These are phyloP conservation scores for Emmelina monodactyla DNA, from an alignment of 2,888 invertebrate species.

Conservation along the genomic window DNA sequence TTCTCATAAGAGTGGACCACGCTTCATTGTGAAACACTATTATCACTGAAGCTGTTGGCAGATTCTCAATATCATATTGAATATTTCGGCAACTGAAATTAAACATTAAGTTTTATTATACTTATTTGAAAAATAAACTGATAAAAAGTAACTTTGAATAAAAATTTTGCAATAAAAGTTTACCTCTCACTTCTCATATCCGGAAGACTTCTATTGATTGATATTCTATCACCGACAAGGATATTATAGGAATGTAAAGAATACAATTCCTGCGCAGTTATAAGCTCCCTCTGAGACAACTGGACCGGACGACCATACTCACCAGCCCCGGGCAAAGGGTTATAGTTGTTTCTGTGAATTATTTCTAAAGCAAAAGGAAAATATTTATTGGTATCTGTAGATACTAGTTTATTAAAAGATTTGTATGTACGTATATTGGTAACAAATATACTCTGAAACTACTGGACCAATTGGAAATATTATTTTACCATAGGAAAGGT, in stretches of 20 bases:
- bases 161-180: constrained; percentile 6
- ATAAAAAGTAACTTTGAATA: too few relatives aligned
- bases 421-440: too few relatives aligned
- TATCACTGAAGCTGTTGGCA: constrained; percentile 90
- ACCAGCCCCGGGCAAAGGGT: constrained; percentile 78
- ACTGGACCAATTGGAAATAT: too few relatives aligned
- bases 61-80: constrained; percentile 46
- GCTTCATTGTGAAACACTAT: constrained; percentile 99
- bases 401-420: too few relatives aligned
- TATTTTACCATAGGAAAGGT: too few relatives aligned
- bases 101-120: constrained; percentile 16
- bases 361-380: constrained; percentile 60
- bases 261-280: constrained; percentile 80
- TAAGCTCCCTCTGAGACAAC: constrained; percentile 75
- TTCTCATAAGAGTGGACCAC: constrained; percentile 95
- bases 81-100: constrained; percentile 45
- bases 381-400: too few relatives aligned
- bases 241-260: constrained; percentile 88
- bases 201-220: constrained; percentile 82
- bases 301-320: constrained; percentile 82
- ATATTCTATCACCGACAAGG: constrained; percentile 86
- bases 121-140: too few relatives aligned
- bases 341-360: constrained; percentile 79
- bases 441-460: too few relatives aligned
- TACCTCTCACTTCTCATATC: constrained; percentile 86